Percentiles rank a stretch among this genome's conserved stretches.
Evolutionary conservation across 2,888 invertebrate species (phyloP).

Genomic region (Lagria hirta): DNA sequence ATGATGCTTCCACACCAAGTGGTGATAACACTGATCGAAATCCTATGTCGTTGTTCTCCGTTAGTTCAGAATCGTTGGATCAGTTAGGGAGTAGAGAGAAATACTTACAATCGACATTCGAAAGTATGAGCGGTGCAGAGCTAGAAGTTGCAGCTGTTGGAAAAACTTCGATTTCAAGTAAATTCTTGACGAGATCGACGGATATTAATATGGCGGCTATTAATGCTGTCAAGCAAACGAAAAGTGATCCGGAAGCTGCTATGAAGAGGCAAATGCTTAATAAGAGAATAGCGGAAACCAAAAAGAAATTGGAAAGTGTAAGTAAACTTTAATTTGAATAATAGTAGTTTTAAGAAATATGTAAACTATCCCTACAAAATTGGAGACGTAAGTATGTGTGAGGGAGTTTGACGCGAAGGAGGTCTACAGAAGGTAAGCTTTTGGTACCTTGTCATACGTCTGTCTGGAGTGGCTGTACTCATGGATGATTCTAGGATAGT

Average conservation of each 20-base stretch:
- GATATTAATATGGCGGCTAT: constrained; percentile 57
- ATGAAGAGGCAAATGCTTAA: constrained; percentile 76
- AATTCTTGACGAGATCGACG: constrained; percentile 52
- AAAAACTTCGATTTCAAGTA: constrained; percentile 65
- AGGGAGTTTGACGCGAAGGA: too few relatives aligned
- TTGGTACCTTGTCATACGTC: too few relatives aligned
- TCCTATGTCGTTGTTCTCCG: constrained; percentile 69
- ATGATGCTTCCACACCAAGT: constrained; percentile 79
- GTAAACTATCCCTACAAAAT: too few relatives aligned
- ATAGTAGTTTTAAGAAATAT: too few relatives aligned
- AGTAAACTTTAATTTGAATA: constrained; percentile 49
- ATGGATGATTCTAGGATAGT: too few relatives aligned
- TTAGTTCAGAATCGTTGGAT: constrained; percentile 70
- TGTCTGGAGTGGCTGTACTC: too few relatives aligned
- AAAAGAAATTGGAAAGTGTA: constrained; percentile 84
- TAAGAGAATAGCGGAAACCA: constrained; percentile 80
- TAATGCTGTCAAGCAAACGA: constrained; percentile 59
- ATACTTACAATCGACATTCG: constrained; percentile 68
- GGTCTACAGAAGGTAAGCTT: too few relatives aligned
- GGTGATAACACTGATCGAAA: constrained; percentile 79
- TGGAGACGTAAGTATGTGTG: neutral
- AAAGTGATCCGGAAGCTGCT: constrained; percentile 65
- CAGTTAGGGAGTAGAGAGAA: constrained; percentile 62
- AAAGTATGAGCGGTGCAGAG: constrained; percentile 71
- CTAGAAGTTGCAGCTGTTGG: constrained; percentile 31